Evolutionary conservation across 2,888 invertebrate species (phyloP).

Genomic region (Hyposoter dolosus): DNA sequence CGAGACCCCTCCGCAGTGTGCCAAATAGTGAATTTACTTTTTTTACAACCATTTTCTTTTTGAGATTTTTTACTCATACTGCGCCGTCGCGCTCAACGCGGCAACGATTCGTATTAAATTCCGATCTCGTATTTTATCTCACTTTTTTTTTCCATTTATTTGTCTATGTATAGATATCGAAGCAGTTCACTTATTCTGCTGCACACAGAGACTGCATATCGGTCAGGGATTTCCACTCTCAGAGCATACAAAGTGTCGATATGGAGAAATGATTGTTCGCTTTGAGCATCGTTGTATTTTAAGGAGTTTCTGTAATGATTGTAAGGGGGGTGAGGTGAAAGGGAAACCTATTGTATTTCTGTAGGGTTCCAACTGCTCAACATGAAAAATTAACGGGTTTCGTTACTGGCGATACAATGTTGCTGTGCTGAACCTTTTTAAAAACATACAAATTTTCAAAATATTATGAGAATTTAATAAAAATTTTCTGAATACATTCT

Average conservation of each 20-base stretch:
- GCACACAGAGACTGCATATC: conserved; percentile 25
- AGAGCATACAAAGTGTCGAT: conserved; percentile 32
- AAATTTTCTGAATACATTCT: too few relatives aligned
- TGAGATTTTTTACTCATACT: conserved; percentile 13
- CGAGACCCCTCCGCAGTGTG: conserved; percentile 61
- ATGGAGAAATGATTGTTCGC: conserved; percentile 16
- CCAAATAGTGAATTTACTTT: conserved; percentile 70
- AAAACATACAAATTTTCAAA: too few relatives aligned
- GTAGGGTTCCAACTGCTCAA: too few relatives aligned
- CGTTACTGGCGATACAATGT: too few relatives aligned
- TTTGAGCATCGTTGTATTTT: conserved; percentile 25
- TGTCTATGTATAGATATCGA: not conserved
- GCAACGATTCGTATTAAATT: conserved; percentile 66
- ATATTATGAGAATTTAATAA: too few relatives aligned
- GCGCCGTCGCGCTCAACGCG: conserved; percentile 37
- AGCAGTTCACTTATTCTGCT: not conserved
- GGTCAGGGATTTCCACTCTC: conserved; percentile 32
- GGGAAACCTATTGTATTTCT: too few relatives aligned
- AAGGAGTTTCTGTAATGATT: too few relatives aligned
- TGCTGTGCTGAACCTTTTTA: too few relatives aligned
- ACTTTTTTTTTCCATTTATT: conserved; percentile 39
- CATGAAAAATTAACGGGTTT: too few relatives aligned
- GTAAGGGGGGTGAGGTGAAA: too few relatives aligned
- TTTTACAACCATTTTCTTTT: conserved; percentile 54
- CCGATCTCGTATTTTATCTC: conserved; percentile 52